Evolutionary conservation across 2,113 vertebrate species (phyloP).

Genomic region (Oxyruncus cristatus): DNA sequence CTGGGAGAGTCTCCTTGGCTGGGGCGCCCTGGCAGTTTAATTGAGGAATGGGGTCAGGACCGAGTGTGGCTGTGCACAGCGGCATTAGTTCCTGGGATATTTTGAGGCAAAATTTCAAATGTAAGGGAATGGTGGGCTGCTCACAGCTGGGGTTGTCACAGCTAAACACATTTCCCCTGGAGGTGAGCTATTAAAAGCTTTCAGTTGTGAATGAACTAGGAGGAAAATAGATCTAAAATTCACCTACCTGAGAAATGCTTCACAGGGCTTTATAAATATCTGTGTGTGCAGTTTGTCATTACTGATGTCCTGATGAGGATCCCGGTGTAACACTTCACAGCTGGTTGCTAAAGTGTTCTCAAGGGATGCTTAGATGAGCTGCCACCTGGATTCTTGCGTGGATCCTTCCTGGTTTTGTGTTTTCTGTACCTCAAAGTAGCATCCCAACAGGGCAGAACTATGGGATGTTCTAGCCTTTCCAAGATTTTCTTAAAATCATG

Average conservation of each 20-base stretch:
- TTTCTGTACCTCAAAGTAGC: not conserved
- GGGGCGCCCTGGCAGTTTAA: not conserved
- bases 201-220: not conserved
- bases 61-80: not conserved
- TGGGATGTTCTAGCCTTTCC: not conserved
- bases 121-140: not conserved
- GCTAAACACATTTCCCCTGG: not conserved
- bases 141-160: not conserved
- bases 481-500: not conserved
- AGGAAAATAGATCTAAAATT: not conserved
- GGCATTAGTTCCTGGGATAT: not conserved
- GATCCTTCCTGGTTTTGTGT: not conserved
- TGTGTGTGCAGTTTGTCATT: not conserved
- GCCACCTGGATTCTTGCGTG: not conserved
- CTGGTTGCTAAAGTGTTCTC: not conserved
- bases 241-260: not conserved
- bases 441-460: not conserved
- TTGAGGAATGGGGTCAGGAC: not conserved
- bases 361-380: not conserved
- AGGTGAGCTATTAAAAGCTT: not conserved
- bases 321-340: not conserved
- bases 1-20: not conserved
- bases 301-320: not conserved
- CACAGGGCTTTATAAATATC: not conserved
- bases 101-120: not conserved